phyloP scores from a whole-genome alignment of 2,797 vertebrate species.

The Leuciscus waleckii region DNA sequence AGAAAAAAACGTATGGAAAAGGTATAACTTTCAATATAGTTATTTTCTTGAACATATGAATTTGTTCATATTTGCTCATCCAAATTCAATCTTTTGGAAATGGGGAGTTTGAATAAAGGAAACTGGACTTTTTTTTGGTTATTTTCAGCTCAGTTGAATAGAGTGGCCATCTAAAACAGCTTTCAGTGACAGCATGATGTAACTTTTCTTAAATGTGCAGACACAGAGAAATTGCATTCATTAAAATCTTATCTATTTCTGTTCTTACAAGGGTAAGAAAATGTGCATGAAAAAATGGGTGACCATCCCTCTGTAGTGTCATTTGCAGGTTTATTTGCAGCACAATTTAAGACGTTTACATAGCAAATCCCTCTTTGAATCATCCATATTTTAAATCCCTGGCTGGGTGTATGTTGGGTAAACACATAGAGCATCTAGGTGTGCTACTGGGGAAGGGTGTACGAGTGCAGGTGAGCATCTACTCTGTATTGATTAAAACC shows the following conservation, averaged over 20 bases:
- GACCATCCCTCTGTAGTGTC: not conserved
- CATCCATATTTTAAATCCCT: slow-evolving; percentile 18
- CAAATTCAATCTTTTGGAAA: not conserved
- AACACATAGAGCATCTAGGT: not conserved
- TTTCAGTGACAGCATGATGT: slow-evolving; percentile 9
- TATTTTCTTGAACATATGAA: not conserved
- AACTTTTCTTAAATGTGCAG: not conserved
- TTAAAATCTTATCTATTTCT: slow-evolving; percentile 1
- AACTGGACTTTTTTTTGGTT: not conserved
- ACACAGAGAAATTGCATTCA: not conserved
- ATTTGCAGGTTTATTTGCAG: slow-evolving; percentile 32
- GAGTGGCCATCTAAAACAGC: not conserved
- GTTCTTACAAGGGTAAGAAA: not conserved
- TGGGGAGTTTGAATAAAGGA: not conserved
- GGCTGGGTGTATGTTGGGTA: slow-evolving; percentile 32
- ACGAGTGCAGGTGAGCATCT: slow-evolving; percentile 19
- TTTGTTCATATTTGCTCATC: not conserved
- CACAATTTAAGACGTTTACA: slow-evolving; percentile 41
- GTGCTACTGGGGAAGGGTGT: not conserved
- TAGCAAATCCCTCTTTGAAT: slow-evolving; percentile 48
- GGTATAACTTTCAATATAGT: not conserved
- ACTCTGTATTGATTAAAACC: slow-evolving; percentile 60
- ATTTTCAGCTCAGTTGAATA: not conserved
- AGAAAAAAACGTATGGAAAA: not conserved
- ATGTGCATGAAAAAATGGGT: not conserved